These are phyloP conservation scores for Garra rufa DNA, from an alignment of 2,113 vertebrate genomes.

Conservation along the genomic window DNA sequence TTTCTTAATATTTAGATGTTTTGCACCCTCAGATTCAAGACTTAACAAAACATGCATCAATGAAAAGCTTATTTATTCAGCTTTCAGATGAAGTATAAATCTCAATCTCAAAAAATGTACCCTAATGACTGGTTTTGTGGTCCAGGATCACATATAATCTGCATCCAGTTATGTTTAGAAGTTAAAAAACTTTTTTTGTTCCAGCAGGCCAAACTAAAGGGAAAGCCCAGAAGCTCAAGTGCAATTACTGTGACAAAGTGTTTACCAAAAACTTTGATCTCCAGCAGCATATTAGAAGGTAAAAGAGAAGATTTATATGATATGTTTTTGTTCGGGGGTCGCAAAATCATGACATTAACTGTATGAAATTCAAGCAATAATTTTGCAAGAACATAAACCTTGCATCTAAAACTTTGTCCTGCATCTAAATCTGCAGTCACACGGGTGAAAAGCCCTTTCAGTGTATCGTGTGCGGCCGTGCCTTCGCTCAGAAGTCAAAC, in stretches of 20 bases:
- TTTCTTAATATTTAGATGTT: too few species aligned
- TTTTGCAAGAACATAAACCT: background rate
- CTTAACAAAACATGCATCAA: too few species aligned
- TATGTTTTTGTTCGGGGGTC: background rate
- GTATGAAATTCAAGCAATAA: background rate
- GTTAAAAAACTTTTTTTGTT: background rate
- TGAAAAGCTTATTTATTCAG: too few species aligned
- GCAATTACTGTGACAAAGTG: constrained; percentile 93
- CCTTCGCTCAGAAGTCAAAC: constrained; percentile 98
- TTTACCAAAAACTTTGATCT: constrained; percentile 99
- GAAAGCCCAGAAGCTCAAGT: constrained; percentile 92
- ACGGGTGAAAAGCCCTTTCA: constrained; percentile 98
- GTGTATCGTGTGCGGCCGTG: constrained; percentile 96
- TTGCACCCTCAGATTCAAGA: too few species aligned
- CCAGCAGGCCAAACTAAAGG: constrained; percentile 81
- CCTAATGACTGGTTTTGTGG: too few species aligned
- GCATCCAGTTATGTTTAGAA: background rate
- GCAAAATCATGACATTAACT: too few species aligned
- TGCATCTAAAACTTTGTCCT: too few species aligned
- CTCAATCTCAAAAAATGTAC: too few species aligned
- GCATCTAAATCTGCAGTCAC: constrained; percentile 76
- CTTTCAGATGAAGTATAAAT: too few species aligned
- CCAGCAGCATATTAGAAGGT: constrained; percentile 98
- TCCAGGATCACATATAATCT: too few species aligned
- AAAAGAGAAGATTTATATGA: constrained; percentile 40